A percentile compares a stretch with the other conserved stretches of the same genome.
Evolutionary conservation across 1,140 invertebrate species (phyloP).

Genomic region (Delia radicum): DNA sequence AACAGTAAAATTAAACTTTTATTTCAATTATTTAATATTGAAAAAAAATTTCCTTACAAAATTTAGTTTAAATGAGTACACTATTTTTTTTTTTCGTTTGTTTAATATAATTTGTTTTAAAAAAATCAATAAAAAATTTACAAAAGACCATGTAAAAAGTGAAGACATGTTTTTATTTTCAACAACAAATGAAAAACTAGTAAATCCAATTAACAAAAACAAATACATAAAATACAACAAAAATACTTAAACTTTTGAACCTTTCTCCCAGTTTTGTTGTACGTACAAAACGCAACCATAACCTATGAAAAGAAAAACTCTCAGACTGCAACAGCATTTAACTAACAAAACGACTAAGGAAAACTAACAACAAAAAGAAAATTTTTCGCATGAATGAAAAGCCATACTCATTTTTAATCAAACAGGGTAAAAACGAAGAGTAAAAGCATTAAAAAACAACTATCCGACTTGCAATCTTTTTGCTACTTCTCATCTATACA

Average conservation of each 20-base stretch:
- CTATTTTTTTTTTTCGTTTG: no score
- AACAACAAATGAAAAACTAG: background rate
- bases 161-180: background rate
- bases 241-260: conserved; percentile 16
- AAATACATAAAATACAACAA: background rate
- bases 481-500: background rate
- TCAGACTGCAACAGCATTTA: background rate
- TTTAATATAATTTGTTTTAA: background rate
- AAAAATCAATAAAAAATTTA: background rate
- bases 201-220: conserved; percentile 13
- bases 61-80: background rate
- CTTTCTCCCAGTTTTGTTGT: background rate
- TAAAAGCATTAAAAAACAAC: background rate
- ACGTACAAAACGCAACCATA: background rate
- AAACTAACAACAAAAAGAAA: background rate
- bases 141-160: background rate
- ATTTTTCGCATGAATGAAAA: conserved; percentile 18
- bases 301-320: background rate
- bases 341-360: background rate
- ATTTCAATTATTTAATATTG: no score
- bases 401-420: background rate
- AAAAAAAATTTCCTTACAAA: background rate
- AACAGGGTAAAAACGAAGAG: background rate
- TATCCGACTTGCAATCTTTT: background rate
- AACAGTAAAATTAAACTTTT: no score